Evolutionary conservation across 2,113 vertebrate genomes (phyloP), one percentile per base, ranked within the genome.

Genomic region (Hippocampus comes): DNA sequence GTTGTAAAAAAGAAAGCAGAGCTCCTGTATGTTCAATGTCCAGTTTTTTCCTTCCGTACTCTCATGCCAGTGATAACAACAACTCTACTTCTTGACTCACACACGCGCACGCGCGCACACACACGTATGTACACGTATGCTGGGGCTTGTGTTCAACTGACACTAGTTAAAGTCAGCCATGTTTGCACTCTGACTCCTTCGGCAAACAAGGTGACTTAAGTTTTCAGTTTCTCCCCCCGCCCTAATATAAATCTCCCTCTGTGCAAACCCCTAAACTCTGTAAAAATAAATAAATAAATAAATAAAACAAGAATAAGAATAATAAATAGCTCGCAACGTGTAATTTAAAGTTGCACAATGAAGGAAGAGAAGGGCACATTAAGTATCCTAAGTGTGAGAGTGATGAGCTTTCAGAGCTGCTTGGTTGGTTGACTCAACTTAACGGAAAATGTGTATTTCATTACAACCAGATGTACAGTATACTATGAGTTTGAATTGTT

Each of bases 141-240:
- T 43, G 9, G 18, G 66, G 14, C 72, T 75, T 21, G 67, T 78
- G 63, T 69, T 68, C 53, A 41, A 48, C 64, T 63, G 56, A 76
- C 64, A 71, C 30, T 5, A 46, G 34, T 7, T 68, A 63, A 80
- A 63, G 70, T 67, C 55, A 77, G 55, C 68, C n/a, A 67, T 83
- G 74, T 84, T 85, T 87, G 80, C 67, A 78, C 64, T 82, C 76
- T 72, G 48, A 72, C 76, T 79, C 76, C 80, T 49, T 84, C 11
- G 49, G 73, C 48, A 78, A 85, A 87, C 73, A 64, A n/a, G 20
- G 5, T 15, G 48, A 59, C 2, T 38, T 46, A 63, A 79, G 63
- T 21, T 71, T 57, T 25, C 66, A 63, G 43, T 42, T 41, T 53
- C 30, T 0, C 57, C 41, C n/a, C 53, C 63, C 48, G 9, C 68